Evolutionary conservation across 2,888 invertebrate species (phyloP), one percentile per base, ranked within the genome.

Genomic region (Cataglyphis albicans): DNA sequence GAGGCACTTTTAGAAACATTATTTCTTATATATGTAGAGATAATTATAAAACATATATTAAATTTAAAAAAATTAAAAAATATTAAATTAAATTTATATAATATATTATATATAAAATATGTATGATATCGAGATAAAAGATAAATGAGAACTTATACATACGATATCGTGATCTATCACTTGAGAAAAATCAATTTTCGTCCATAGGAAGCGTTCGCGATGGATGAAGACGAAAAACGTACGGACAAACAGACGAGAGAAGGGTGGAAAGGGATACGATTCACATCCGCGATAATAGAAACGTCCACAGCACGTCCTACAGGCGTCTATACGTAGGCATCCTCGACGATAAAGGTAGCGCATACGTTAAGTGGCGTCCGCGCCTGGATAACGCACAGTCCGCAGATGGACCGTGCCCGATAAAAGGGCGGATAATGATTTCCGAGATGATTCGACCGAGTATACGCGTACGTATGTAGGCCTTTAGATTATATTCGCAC

Each of bases 241-340:
- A 18, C 18, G 41, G 52, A 83, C 44, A 41, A 6, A 44, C 59
- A 65, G 82, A 44, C 61, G 72, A 55, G 65, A 67, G 76, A 86
- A 83, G 81, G 81, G 86, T 68, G 67, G 73, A 81, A 68, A 76
- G 82, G 70, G 52, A 52, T 70, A 81, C 67, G 88, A 88, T 88
- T 84, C 84, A 32, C 84, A 70, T 61, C 72, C 64, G 61, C 80
- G 88, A 88, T 88, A 86, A 88, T 88, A 86, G 86, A 86, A 86
- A 86, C 86, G 80, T 88, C 73, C 72, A 48, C 72, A 48, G 72
- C n/a, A 25, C 38, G 38, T 21, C 21, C 21, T 73, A 75, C 63
- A 44, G 44, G 44, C 59, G 72, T 41, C 10, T 18, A n/a, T 21
- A 70, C 59, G 72, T 80, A 44, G 78, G 78, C 18, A 61, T 61